These are phyloP conservation scores for Meghimatium bilineatum DNA, from an alignment of 2,888 invertebrate species.

Conservation along the genomic window DNA sequence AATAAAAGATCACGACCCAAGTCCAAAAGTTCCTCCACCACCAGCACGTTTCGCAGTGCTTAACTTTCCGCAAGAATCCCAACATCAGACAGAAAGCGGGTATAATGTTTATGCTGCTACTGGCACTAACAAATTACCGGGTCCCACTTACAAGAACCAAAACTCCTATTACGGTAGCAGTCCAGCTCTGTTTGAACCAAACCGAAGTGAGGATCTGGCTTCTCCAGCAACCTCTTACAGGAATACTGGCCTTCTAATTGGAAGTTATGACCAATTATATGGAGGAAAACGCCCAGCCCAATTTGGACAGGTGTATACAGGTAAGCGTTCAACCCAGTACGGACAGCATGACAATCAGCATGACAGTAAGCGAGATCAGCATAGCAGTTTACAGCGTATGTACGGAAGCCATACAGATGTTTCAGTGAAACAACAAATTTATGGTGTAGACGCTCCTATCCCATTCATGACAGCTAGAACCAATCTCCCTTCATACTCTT, in stretches of 20 bases:
- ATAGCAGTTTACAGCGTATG: conserved; percentile 5
- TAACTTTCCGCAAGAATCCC: background rate
- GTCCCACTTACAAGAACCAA: background rate
- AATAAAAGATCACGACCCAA: background rate
- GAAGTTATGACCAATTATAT: conserved; percentile 42
- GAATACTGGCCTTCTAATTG: conserved; percentile 7
- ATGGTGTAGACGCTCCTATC: background rate
- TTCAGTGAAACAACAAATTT: background rate
- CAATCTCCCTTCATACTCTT: background rate
- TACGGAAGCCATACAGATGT: background rate
- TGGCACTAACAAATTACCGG: background rate
- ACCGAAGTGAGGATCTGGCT: background rate
- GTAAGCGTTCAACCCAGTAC: background rate
- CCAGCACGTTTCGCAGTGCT: conserved; percentile 8
- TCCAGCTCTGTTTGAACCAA: conserved; percentile 17
- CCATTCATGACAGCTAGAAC: background rate
- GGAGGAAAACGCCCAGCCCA: conserved; percentile 10
- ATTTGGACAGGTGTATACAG: background rate
- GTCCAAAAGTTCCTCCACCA: conserved; percentile 8
- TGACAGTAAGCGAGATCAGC: background rate
- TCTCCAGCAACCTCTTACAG: conserved; percentile 6
- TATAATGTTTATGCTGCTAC: background rate
- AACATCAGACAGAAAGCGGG: background rate
- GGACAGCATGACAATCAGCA: background rate
- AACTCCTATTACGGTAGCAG: conserved; percentile 20